Evolutionary conservation across 1,140 invertebrate species (phyloP), one percentile per base, ranked within the genome.

Genomic region (Apis laboriosa): DNA sequence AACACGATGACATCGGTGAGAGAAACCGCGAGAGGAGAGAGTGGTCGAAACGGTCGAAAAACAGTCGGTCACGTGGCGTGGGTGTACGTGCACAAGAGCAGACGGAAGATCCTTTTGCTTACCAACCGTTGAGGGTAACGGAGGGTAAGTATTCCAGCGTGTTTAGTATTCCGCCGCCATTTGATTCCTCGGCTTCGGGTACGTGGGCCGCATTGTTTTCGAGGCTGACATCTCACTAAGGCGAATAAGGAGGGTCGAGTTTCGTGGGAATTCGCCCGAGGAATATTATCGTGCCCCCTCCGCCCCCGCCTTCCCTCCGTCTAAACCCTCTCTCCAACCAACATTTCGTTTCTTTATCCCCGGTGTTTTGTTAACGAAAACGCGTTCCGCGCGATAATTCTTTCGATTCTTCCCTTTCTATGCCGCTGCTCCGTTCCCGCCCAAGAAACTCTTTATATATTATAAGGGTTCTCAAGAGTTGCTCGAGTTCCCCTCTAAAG

Each of bases 171-270:
- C 87, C 73, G 64, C 43, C 64, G 86, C 86, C 87, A 88, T 88
- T 88, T 88, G 87, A 88, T 88, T 88, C 87, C 87, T 88, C 86
- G 86, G 84, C 80, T 88, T 87, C 73, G 73, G 34, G 83, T 88
- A 88, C 87, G 87, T 88, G 87, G 87, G 34, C 80, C 83, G 87
- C 87, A 88, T 88, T 88, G 87, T 88, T 88, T 88, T 88, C 87
- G 74, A 88, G 88, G 77, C 88, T 83, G 87, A 88, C 87, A 60
- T 88, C 86, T 88, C 86, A 88, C 87, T 88, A 80, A 82, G 80
- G 67, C 87, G 80, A 86, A 81, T 81, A 81, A 83, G 70, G 75
- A 72, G 73, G 84, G 87, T 84, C 55, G 87, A 84, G 71, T 89
- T 89, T 63, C 88, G 84, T 79, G 86, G 78, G 73, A 84, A 88